Evolutionary conservation across 2,113 vertebrate genomes (phyloP).

Genomic region (Hydrochoerus hydrochaeris): DNA sequence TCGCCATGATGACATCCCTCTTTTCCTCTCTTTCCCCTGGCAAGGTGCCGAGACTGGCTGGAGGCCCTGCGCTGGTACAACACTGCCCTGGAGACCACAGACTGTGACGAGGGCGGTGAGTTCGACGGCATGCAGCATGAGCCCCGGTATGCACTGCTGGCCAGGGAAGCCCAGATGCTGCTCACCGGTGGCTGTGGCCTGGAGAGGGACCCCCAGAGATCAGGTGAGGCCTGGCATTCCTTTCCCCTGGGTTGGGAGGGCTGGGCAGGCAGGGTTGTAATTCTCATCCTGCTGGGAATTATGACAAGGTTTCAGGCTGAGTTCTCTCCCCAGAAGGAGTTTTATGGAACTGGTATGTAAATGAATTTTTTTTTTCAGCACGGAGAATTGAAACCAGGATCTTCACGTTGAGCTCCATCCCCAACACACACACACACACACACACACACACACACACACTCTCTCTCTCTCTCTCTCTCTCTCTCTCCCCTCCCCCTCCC

Average conservation of each 20-base stretch:
- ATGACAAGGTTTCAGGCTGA: not conserved
- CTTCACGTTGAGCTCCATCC: not conserved
- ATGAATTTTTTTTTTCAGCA: not conserved
- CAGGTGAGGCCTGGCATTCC: conserved; percentile 86
- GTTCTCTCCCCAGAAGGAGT: not conserved
- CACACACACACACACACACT: no score
- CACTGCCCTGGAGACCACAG: conserved; percentile 91
- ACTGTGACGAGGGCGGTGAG: conserved; percentile 96
- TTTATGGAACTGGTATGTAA: not conserved
- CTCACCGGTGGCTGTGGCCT: conserved; percentile 89
- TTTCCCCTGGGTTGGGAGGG: not conserved
- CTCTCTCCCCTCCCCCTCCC: no score
- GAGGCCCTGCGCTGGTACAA: conserved; percentile 94
- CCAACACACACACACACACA: no score
- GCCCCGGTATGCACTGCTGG: conserved; percentile 92
- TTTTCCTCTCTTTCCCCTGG: not conserved
- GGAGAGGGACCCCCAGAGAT: conserved; percentile 90
- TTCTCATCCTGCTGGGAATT: not conserved
- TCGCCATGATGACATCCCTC: not conserved
- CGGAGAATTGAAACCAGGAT: not conserved
- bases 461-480: not conserved
- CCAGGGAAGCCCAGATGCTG: conserved; percentile 95
- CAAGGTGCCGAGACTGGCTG: conserved; percentile 91
- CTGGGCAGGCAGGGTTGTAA: not conserved
- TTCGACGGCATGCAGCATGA: conserved; percentile 95